Evolutionary conservation across 2,888 invertebrate genomes (phyloP), one percentile per base, ranked within the genome.

Genomic region (Hesperia comma): DNA sequence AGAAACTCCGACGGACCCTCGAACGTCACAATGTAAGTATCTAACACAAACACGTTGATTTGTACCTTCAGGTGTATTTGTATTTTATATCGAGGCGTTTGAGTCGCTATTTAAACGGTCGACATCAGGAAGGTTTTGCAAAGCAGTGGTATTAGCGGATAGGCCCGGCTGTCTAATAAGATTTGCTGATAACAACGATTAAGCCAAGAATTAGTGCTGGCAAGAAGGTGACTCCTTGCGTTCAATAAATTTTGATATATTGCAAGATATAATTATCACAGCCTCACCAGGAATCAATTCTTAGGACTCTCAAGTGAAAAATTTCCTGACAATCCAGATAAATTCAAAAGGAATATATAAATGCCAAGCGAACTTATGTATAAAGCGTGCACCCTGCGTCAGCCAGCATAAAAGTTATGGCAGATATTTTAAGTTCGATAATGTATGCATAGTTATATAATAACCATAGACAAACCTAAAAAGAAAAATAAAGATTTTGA

Each of bases 11-110:
- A 55, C 46, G 57, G 61, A 43, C n/a, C 21, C 19, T 15, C n/a
- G 2, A 2, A 5, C 15, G 61, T 75, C 73, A 69, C 71, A 77
- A 72, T 79, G 77, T 80, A 77, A 82, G 80, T 80, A 82, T 85
- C 82, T 85, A 86, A 88, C 81, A 54, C 82, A 87, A 86, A 88
- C 87, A 81, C 79, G 87, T 86, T 83, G 82, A 71, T 63, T 61
- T 56, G 33, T 26, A 43, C 33, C n/a, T 37, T 57, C 68, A 67
- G 68, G 69, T 51, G 49, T 77, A 77, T 75, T 72, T 75, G 63
- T 63, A 70, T 64, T 70, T 70, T 76, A 68, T 51, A 69, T 62
- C 41, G 21, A 15, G 54, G 2, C 0, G 2, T 3, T 54, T 32
- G 12, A 8, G 0, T 77, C 80, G 4, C 33, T 8, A 41, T 75